A percentile compares a stretch with the other conserved stretches of the same genome.
These are phyloP conservation scores for Sebastes oblongus DNA, from an alignment of 2,797 vertebrate species.

Conservation along the genomic window DNA sequence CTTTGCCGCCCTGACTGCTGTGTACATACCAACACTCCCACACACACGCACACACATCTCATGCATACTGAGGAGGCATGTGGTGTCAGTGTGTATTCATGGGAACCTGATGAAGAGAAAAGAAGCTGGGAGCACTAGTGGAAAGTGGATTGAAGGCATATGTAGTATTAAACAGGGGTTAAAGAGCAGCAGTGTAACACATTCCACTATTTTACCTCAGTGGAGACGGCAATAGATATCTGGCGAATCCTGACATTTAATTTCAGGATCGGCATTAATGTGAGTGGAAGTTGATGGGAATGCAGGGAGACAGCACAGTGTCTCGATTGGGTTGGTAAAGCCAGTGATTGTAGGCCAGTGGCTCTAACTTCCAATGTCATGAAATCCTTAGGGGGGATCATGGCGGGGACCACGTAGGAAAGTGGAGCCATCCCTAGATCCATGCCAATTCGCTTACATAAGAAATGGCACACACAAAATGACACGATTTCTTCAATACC, in stretches of 20 bases:
- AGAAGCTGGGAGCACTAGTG: constrained; percentile 14
- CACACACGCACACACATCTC: constrained; percentile 11
- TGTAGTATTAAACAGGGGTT: constrained; percentile 52
- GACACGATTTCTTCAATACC: background rate
- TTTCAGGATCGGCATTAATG: constrained; percentile 23
- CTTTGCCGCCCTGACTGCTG: constrained; percentile 1
- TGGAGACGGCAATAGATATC: constrained; percentile 6
- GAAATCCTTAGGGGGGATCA: background rate
- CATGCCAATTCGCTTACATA: background rate
- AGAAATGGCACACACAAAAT: background rate
- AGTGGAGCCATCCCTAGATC: background rate
- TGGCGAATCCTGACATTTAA: constrained; percentile 35
- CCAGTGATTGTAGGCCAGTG: background rate
- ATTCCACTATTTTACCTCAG: constrained; percentile 34
- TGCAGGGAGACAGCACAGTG: background rate
- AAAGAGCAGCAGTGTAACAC: constrained; percentile 38
- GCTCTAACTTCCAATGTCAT: background rate
- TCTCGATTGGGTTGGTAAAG: background rate
- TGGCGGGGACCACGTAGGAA: background rate
- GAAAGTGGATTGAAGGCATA: constrained; percentile 45
- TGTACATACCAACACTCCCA: background rate
- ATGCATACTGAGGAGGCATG: constrained; percentile 44
- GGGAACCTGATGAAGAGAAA: constrained; percentile 54
- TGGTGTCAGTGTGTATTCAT: constrained; percentile 67
- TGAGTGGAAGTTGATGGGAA: constrained; percentile 9